Base-by-base conservation (phyloP, 2,888 invertebrate species). In the Leuctra nigra region DNA sequence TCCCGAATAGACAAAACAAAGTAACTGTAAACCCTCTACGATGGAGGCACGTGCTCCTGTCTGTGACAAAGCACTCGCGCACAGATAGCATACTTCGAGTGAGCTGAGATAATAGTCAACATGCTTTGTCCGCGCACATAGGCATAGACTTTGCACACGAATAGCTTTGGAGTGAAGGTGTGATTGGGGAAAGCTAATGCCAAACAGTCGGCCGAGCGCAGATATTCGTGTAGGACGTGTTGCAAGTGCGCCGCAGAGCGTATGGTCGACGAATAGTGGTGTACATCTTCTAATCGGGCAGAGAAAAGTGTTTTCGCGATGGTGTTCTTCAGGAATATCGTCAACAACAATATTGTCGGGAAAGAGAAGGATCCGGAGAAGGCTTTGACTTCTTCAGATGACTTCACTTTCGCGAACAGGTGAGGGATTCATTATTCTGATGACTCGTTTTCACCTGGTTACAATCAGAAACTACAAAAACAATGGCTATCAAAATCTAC, bases 321-420 rank as follows among this genome's bases (percentile, higher is more conserved):
- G 50, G 50, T 50, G 18, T 50, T 50, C 50, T 18, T 50, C 18
- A 33, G 50, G 50, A 50, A 50, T 35, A 50, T 50, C 20, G 50
- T 50, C 35, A 50, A 50, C 22, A 50, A 50, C 18, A 50, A 35
- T 18, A 35, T 22, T 16, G 35, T 33, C 6, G 25, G 13, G 16
- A 33, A 50, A 20, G 33, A 20, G 33, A 50, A 50, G 35, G 50
- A 50, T 35, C 29, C 50, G n/a, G 50, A 50, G 50, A 50, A 50
- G 33, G 50, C 50, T 18, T 14, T 50, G 2, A 50, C 50, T 9
- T 35, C 50, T 1, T 50, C 50, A 9, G 50, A 50, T 33, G 50
- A 50, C 14, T 50, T 50, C 33, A 33, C 29, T 20, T 50, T 50
- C 35, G 14, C 50, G 18, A 50, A 14, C 18, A 44, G 44, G 44